Base-by-base conservation (phyloP, 1,140 invertebrate genomes). In the Drosophila eugracilis region DNA sequence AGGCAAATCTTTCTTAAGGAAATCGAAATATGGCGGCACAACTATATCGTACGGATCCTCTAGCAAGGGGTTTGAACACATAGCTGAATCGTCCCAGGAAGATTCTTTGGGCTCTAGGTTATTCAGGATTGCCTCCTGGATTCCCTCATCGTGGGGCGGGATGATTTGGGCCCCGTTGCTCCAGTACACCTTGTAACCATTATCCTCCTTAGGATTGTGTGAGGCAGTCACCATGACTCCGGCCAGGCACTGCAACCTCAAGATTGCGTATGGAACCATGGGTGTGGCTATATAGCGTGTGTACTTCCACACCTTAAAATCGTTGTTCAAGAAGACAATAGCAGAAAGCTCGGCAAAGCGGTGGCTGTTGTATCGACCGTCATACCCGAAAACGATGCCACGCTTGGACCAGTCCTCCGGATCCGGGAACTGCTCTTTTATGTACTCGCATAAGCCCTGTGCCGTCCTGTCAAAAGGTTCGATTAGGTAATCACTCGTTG, bases 101-200 rank as follows among this genome's bases (percentile, higher is more conserved):
- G 91, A 92, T 26, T 91, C 22, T 10, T 10, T 39, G 0, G 90
- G 90, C 80, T 95, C 92, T 19, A 98, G 93, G 92, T 97, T 96
- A 22, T 95, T 92, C 44, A 95, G 79, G 77, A 99, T 99, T 37
- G 92, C 92, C 17, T 94, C 92, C 75, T 98, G 95, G 63, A 99
- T 99, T 42, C 94, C 94, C 89, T 95, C 95, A 92, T 99, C 99
- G 77, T 97, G 95, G 0, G 99, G 99, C 1, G 96, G 92, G 50
- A 98, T 96, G 42, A 99, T 99, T 94, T 99, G 98, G n/a, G 96
- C 95, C 1, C 98, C 97, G 92, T 99, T 99, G 17, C 93, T 92
- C 96, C 98, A 98, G 91, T 99, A 99, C 4, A 99, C 97, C 93
- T 99, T 99, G 91, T 99, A 99, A 4, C 99, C 99, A 92, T 99